Percentiles rank a stretch among this genome's conserved stretches.
These are phyloP conservation scores for Enteromius mattozi DNA, from an alignment of 2,797 vertebrate species.

Conservation along the genomic window DNA sequence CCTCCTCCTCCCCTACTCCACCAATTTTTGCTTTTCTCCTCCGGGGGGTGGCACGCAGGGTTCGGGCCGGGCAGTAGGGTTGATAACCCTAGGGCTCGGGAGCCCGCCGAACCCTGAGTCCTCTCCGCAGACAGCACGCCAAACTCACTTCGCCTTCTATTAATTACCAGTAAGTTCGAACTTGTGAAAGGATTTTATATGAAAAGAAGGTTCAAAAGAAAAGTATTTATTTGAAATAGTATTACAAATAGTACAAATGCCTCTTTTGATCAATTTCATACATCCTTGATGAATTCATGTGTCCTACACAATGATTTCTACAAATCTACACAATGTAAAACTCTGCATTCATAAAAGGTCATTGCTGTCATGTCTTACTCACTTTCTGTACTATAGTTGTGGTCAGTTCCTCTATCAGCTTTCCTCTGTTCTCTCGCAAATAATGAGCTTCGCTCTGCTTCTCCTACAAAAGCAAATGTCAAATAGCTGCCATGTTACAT, in stretches of 20 bases:
- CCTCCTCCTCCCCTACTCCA: too few relatives aligned
- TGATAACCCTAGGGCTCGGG: too few relatives aligned
- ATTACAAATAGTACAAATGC: not conserved
- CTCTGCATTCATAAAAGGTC: not conserved
- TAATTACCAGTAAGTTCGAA: too few relatives aligned
- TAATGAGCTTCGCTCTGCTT: constrained; percentile 91
- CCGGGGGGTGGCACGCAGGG: too few relatives aligned
- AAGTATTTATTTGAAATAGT: not conserved
- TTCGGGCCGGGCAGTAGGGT: too few relatives aligned
- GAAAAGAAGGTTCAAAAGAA: not conserved
- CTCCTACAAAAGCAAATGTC: constrained; percentile 74
- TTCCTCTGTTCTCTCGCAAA: constrained; percentile 88
- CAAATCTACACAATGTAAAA: not conserved
- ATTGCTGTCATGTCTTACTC: constrained; percentile 42
- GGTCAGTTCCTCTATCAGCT: constrained; percentile 90
- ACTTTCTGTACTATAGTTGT: constrained; percentile 93
- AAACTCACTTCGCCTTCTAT: too few relatives aligned
- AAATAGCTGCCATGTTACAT: not conserved
- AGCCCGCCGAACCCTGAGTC: too few relatives aligned
- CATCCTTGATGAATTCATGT: not conserved
- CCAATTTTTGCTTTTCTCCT: too few relatives aligned
- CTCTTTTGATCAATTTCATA: not conserved
- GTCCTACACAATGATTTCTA: not conserved
- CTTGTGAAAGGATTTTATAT: not conserved
- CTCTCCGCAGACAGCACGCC: too few relatives aligned